Evolutionary conservation across 2,888 invertebrate species (phyloP).

Genomic region (Glaucopsyche alexis): DNA sequence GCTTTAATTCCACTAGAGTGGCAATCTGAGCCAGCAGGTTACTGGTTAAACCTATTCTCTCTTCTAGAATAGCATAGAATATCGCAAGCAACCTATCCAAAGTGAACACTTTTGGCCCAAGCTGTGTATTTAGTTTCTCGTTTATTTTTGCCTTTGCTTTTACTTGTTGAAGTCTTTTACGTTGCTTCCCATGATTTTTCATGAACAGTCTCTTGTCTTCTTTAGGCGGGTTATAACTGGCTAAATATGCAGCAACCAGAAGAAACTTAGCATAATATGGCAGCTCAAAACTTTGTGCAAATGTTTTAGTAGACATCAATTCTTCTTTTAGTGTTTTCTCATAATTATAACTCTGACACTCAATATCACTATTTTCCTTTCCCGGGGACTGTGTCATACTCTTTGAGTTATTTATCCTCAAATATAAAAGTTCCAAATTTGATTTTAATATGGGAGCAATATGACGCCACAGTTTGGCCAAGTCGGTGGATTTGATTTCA

Average conservation of each 20-base stretch:
- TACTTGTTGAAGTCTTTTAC: conserved; percentile 82
- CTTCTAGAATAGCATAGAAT: conserved; percentile 92
- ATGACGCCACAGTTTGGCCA: conserved; percentile 88
- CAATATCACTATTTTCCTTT: conserved; percentile 57
- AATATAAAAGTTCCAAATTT: conserved; percentile 88
- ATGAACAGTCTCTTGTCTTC: conserved; percentile 93
- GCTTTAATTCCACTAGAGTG: conserved; percentile 90
- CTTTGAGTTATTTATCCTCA: conserved; percentile 78
- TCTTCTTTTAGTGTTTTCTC: conserved; percentile 69
- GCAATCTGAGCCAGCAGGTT: conserved; percentile 93
- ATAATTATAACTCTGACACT: conserved; percentile 48
- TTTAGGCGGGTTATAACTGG: conserved; percentile 94
- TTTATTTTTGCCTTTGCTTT: conserved; percentile 79
- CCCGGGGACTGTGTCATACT: conserved; percentile 51
- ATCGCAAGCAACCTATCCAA: conserved; percentile 91
- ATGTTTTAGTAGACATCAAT: conserved; percentile 71
- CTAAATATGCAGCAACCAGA: conserved; percentile 93
- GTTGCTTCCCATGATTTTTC: conserved; percentile 87
- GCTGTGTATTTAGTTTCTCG: conserved; percentile 82
- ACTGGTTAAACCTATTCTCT: conserved; percentile 91
- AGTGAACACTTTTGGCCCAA: conserved; percentile 91
- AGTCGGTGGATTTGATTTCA: conserved; percentile 82
- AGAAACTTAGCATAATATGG: conserved; percentile 95
- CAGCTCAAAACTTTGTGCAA: conserved; percentile 86
- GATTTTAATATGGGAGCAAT: conserved; percentile 87